phyloP scores from a whole-genome alignment of 53 echinoderm and acorn worm species.

The Patiria pectinifera region DNA sequence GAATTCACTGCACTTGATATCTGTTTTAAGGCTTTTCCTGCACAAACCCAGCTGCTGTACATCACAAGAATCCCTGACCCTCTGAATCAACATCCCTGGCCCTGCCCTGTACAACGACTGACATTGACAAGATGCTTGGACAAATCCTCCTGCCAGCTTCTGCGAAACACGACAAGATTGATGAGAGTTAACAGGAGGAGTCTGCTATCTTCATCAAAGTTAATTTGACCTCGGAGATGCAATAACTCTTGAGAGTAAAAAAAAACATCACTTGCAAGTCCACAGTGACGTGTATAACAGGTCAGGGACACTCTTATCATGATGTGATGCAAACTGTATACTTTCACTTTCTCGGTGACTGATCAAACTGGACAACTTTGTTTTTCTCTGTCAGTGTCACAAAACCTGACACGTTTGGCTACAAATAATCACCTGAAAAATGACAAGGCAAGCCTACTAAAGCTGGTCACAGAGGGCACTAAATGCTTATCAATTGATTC shows the following conservation, averaged over 20 bases:
- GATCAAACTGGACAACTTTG: neutral
- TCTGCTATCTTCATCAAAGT: slow-evolving; percentile 18
- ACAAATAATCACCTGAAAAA: neutral
- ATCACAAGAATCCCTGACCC: no score
- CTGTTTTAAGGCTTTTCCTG: no score
- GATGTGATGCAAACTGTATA: neutral
- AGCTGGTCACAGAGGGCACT: no score
- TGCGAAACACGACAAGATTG: slow-evolving; percentile 9
- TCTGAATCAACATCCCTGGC: neutral
- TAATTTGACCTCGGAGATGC: neutral
- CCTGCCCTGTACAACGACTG: neutral
- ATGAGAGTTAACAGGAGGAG: neutral
- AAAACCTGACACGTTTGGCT: neutral
- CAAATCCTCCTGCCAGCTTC: neutral
- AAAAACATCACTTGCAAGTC: neutral
- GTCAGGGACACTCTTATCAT: neutral
- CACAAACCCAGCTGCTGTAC: no score
- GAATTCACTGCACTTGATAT: no score
- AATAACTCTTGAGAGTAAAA: neutral
- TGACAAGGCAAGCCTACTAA: no score
- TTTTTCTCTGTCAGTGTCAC: neutral
- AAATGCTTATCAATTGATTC: neutral
- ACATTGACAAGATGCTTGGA: neutral
- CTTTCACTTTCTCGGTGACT: neutral
- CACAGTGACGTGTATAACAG: neutral